phyloP scores from a whole-genome alignment of 2,888 invertebrate genomes.

The Arenicola marina region DNA sequence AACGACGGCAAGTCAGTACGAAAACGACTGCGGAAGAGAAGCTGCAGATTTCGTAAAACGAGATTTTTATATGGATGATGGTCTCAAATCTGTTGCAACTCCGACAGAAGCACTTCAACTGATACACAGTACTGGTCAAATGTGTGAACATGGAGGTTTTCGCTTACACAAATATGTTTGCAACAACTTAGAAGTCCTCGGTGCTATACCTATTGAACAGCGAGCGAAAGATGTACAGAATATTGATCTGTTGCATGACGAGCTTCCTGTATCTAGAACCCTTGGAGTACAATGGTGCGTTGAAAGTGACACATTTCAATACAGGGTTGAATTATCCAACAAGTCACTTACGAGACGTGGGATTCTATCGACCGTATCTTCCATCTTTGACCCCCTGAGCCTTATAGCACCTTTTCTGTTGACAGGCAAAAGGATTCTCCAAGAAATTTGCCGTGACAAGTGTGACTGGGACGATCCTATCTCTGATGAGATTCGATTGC shows the following conservation, averaged over 20 bases:
- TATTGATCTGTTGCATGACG: not conserved
- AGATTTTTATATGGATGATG: not conserved
- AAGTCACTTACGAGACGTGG: constrained; percentile 32
- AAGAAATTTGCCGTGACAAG: constrained; percentile 27
- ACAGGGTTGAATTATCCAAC: constrained; percentile 26
- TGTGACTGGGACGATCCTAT: constrained; percentile 33
- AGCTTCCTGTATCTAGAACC: not conserved
- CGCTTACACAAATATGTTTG: constrained; percentile 11
- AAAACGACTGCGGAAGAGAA: not conserved
- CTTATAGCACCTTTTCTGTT: constrained; percentile 34
- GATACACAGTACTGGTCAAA: not conserved
- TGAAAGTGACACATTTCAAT: constrained; percentile 33
- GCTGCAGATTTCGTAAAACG: not conserved
- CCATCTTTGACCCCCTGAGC: constrained; percentile 37
- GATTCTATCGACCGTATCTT: constrained; percentile 31
- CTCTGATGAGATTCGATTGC: not conserved
- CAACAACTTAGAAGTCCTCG: constrained; percentile 8
- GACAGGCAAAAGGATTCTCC: constrained; percentile 30
- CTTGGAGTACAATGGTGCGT: constrained; percentile 33
- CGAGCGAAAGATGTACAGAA: not conserved
- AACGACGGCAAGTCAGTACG: not conserved
- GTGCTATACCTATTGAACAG: not conserved
- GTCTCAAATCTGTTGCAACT: not conserved
- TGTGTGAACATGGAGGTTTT: not conserved
- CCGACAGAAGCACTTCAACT: not conserved